These are phyloP conservation scores for Meloidogyne exigua DNA, from an alignment of 1,140 invertebrate species.

Conservation along the genomic window DNA sequence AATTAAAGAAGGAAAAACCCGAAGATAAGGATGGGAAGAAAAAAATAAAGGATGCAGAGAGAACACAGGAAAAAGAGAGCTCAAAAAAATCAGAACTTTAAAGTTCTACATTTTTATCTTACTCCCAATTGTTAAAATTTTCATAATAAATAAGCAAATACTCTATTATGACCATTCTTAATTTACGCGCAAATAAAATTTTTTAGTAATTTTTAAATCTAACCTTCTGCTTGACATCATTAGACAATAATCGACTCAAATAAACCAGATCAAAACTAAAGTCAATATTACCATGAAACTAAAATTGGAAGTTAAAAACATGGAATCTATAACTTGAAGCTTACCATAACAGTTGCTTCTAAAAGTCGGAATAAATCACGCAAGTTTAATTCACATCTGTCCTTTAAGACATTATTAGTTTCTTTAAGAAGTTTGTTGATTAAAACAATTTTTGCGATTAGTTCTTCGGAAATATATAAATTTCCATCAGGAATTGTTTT, in stretches of 20 bases:
- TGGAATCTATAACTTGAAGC: background rate
- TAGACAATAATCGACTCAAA: slow-evolving; percentile 76
- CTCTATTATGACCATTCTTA: too few relatives aligned
- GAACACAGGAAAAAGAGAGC: slow-evolving; percentile 9
- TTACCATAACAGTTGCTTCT: slow-evolving; percentile 13
- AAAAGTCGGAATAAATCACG: slow-evolving; percentile 86
- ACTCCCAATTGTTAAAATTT: too few relatives aligned
- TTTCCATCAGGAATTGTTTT: slow-evolving; percentile 16
- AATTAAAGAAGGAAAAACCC: slow-evolving; percentile 23
- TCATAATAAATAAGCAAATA: too few relatives aligned
- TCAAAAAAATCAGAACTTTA: slow-evolving; percentile 13
- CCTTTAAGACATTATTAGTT: slow-evolving; percentile 17
- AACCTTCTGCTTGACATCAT: slow-evolving; percentile 72
- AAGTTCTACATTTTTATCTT: background rate
- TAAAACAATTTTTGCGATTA: slow-evolving; percentile 31
- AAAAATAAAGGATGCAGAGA: slow-evolving; percentile 16
- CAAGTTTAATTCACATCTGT: slow-evolving; percentile 87
- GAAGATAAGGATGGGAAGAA: slow-evolving; percentile 13
- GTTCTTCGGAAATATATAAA: slow-evolving; percentile 21
- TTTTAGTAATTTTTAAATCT: slow-evolving; percentile 8
- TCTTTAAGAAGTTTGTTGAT: slow-evolving; percentile 26
- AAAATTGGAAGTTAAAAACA: slow-evolving; percentile 24
- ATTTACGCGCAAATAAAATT: too few relatives aligned
- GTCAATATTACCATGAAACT: slow-evolving; percentile 39
- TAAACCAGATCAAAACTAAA: slow-evolving; percentile 69